These are phyloP conservation scores for Pardosa pseudoannulata DNA, from an alignment of 2,888 invertebrate genomes.

Conservation along the genomic window DNA sequence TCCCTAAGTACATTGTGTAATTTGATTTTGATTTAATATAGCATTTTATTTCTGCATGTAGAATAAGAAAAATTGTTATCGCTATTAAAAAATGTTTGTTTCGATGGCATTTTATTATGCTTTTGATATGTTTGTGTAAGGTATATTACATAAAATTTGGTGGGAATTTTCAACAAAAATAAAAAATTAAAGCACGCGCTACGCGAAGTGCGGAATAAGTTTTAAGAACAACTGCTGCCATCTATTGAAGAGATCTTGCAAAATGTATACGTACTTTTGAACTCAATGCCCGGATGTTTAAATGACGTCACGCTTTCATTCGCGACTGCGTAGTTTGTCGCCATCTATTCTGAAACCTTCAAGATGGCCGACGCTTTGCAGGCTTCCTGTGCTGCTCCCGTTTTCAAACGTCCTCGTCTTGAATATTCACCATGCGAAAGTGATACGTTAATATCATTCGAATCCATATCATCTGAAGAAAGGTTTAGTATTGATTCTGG, in stretches of 20 bases:
- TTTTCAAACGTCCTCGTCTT: conserved; percentile 65
- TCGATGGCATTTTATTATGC: too few species aligned
- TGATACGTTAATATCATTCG: conserved; percentile 52
- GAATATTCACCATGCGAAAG: conserved; percentile 52
- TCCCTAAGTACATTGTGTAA: too few species aligned
- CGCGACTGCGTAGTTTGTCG: conserved; percentile 48
- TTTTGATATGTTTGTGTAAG: too few species aligned
- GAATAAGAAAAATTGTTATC: too few species aligned
- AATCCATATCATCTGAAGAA: conserved; percentile 58
- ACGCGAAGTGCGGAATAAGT: too few species aligned
- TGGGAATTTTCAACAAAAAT: too few species aligned
- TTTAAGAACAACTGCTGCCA: conserved; percentile 35
- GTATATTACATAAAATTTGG: too few species aligned
- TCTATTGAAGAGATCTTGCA: conserved; percentile 9
- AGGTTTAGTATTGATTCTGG: conserved; percentile 62
- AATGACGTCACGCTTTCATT: not conserved
- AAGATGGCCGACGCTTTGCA: conserved; percentile 70
- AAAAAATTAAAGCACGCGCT: too few species aligned
- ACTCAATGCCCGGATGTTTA: conserved; percentile 45
- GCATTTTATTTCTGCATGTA: too few species aligned
- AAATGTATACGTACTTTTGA: not conserved
- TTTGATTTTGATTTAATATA: too few species aligned
- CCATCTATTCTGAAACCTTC: conserved; percentile 49
- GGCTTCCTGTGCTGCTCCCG: conserved; percentile 67
- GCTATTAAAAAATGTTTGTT: too few species aligned